These are phyloP conservation scores for Drosophila pallidifrons DNA, from an alignment of 1,140 invertebrate genomes.

Conservation along the genomic window DNA sequence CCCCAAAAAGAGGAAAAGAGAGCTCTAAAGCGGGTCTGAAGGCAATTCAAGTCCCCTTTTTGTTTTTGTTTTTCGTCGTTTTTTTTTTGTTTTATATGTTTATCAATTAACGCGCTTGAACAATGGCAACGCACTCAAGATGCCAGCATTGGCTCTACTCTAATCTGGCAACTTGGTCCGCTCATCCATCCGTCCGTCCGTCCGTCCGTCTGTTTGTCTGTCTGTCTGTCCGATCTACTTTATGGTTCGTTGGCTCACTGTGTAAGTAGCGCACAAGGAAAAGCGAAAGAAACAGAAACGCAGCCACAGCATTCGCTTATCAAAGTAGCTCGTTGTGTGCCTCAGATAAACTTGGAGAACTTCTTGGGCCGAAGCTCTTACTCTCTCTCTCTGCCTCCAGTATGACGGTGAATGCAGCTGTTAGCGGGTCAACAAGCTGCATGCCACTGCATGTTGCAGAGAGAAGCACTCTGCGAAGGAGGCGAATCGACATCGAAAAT, in stretches of 20 bases:
- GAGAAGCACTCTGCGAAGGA: not conserved
- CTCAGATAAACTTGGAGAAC: constrained; percentile 58
- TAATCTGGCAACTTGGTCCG: constrained; percentile 64
- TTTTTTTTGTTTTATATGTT: constrained; percentile 45
- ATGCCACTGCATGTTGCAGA: not conserved
- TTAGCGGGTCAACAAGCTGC: constrained; percentile 40
- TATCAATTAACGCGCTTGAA: constrained; percentile 75
- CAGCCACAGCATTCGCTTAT: constrained; percentile 55
- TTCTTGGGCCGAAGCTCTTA: constrained; percentile 30
- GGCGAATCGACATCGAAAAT: constrained; percentile 31
- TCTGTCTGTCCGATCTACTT: constrained; percentile 51
- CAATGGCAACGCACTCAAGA: constrained; percentile 72
- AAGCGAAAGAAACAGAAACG: not conserved
- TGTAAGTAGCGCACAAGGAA: constrained; percentile 49
- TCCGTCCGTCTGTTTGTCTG: constrained; percentile 20
- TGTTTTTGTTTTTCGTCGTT: constrained; percentile 29
- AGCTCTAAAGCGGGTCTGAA: not conserved
- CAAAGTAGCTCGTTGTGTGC: constrained; percentile 38
- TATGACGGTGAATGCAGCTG: constrained; percentile 21
- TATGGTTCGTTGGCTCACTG: constrained; percentile 73
- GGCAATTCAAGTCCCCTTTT: constrained; percentile 16
- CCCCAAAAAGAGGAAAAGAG: too few relatives aligned
- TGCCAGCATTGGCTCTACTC: constrained; percentile 6
- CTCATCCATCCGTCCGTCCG: constrained; percentile 32
- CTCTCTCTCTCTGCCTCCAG: not conserved